Percentiles rank a stretch among this genome's conserved stretches.
Conservation (phyloP, 2,797 vertebrate species). For the Delichon dasypus region DNA sequence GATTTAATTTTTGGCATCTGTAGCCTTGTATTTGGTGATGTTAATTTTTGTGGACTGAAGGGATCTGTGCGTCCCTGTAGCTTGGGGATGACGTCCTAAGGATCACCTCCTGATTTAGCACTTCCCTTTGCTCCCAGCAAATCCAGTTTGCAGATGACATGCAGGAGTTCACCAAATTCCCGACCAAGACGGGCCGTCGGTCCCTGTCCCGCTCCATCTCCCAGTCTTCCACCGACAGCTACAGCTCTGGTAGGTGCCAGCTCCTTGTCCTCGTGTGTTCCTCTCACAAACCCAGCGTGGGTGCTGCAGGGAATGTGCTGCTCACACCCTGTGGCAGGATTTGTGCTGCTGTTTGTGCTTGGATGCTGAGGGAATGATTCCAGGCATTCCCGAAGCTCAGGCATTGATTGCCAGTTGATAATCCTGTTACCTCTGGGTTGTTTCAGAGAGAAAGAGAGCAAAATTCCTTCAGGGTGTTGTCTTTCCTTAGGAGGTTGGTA, state of each 20-base stretch:
- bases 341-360: not conserved
- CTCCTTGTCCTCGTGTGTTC: not conserved
- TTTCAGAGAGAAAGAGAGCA: not conserved
- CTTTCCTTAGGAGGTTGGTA: not conserved
- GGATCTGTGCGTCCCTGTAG: not conserved
- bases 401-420: not conserved
- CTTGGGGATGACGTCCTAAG: not conserved
- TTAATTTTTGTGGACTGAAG: not conserved
- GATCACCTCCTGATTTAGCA: not conserved
- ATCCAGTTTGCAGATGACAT: conserved; percentile 99
- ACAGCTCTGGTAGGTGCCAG: conserved; percentile 89
- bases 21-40: not conserved
- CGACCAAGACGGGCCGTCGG: conserved; percentile 94
- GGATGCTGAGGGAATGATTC: not conserved
- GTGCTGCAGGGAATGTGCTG: accelerated
- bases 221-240: conserved; percentile 98
- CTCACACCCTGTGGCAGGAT: not conserved
- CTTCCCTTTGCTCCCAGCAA: conserved; percentile 76
- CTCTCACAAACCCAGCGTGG: accelerated
- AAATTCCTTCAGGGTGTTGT: not conserved
- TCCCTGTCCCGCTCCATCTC: conserved; percentile 97
- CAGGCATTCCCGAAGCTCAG: not conserved
- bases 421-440: not conserved
- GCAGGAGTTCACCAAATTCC: conserved; percentile 97
- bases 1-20: not conserved